Conservation (phyloP, 2,888 invertebrate species). For the Nomada fucata region DNA sequence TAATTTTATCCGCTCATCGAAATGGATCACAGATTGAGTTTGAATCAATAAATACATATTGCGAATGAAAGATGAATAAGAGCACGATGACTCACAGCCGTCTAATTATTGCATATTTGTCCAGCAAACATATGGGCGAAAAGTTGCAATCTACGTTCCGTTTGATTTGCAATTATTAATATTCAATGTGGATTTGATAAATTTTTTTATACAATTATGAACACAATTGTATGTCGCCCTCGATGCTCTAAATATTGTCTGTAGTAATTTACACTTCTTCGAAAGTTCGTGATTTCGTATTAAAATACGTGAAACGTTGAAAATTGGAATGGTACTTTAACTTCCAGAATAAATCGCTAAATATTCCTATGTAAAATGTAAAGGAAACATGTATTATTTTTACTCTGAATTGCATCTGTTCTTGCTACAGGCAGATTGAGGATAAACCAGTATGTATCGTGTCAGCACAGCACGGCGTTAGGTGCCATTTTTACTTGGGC, state of each 20-base stretch:
- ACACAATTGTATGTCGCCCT: background rate
- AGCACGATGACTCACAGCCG: background rate
- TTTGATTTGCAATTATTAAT: background rate
- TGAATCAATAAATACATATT: constrained; percentile 36
- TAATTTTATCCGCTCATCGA: constrained; percentile 12
- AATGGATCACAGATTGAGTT: constrained; percentile 37
- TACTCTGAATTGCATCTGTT: constrained; percentile 2
- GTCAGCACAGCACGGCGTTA: background rate
- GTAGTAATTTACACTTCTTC: too few relatives aligned
- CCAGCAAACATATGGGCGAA: background rate
- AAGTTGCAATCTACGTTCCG: background rate
- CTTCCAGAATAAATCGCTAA: background rate
- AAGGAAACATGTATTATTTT: background rate
- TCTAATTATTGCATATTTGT: constrained; percentile 14
- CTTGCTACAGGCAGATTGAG: background rate
- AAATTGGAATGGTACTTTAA: too few relatives aligned
- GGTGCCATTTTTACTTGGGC: constrained; percentile 39
- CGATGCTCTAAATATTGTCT: background rate
- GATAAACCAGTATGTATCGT: constrained; percentile 7
- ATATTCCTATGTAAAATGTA: background rate
- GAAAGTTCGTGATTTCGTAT: background rate
- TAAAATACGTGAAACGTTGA: background rate
- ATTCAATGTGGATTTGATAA: background rate
- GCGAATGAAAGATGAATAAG: background rate
- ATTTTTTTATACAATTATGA: background rate